Conservation (phyloP, 2,888 invertebrate genomes). For the Coronaproctus castanopsis region DNA sequence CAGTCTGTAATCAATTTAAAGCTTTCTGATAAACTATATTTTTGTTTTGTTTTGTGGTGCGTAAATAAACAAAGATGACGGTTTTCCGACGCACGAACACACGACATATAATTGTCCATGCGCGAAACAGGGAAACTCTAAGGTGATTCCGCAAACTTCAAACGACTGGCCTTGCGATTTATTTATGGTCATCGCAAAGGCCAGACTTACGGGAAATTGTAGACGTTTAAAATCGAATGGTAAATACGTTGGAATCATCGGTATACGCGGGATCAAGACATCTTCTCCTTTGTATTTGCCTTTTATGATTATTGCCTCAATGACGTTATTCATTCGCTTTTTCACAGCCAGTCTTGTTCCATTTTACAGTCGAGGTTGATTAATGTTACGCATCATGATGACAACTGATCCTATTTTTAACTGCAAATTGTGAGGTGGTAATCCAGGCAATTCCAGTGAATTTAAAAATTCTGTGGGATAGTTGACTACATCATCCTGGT, state of each 20-base stretch:
- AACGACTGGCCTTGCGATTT: too few relatives aligned
- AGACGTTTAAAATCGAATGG: too few relatives aligned
- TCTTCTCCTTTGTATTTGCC: not conserved
- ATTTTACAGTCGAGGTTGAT: constrained; percentile 1
- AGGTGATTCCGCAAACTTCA: too few relatives aligned
- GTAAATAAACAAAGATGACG: not conserved
- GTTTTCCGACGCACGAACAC: not conserved
- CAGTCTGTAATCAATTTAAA: not conserved
- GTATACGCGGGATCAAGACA: not conserved
- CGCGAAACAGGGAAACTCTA: too few relatives aligned
- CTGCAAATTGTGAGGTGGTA: constrained; percentile 6
- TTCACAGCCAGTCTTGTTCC: constrained; percentile 1
- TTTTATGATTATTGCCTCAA: constrained; percentile 3
- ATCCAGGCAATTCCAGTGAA: constrained; percentile 5
- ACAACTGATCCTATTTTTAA: constrained; percentile 2
- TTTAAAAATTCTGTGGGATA: constrained; percentile 6
- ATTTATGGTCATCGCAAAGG: too few relatives aligned
- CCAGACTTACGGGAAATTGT: too few relatives aligned
- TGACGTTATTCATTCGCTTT: constrained; percentile 3
- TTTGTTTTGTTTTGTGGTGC: not conserved
- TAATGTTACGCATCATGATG: constrained; percentile 4
- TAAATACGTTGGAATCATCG: too few relatives aligned
- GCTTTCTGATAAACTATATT: not conserved
- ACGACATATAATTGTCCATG: too few relatives aligned
- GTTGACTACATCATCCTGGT: constrained; percentile 1